phyloP scores from a whole-genome alignment of 2,888 invertebrate genomes.

The Apotomis capreana region DNA sequence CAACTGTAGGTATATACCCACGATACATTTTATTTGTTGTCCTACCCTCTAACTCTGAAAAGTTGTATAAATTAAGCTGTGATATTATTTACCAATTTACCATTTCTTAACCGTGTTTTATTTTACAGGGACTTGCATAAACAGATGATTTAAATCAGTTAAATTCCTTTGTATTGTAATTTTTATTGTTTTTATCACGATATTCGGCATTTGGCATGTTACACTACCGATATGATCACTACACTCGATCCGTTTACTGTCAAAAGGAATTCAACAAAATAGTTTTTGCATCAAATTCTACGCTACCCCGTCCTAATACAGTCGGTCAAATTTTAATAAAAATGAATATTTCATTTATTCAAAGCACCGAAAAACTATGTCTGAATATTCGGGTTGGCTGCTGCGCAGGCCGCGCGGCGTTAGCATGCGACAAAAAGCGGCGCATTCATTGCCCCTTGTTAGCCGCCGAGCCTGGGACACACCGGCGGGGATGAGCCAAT shows the following conservation, averaged over 20 bases:
- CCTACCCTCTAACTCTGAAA: too few relatives aligned
- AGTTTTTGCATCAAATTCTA: constrained; percentile 31
- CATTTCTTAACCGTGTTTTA: too few relatives aligned
- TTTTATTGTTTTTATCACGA: neutral
- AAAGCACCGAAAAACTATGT: constrained; percentile 62
- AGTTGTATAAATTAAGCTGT: too few relatives aligned
- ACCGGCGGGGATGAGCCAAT: constrained; percentile 16
- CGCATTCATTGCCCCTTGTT: constrained; percentile 59
- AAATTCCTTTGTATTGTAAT: neutral
- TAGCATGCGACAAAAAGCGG: constrained; percentile 62
- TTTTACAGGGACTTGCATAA: neutral
- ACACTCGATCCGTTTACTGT: constrained; percentile 16
- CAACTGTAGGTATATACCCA: too few relatives aligned
- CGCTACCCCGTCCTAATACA: constrained; percentile 36
- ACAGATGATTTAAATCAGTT: neutral
- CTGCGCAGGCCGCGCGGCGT: constrained; percentile 50
- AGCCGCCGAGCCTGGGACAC: constrained; percentile 41
- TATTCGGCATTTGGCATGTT: neutral
- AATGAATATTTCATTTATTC: constrained; percentile 76
- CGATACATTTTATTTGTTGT: too few relatives aligned
- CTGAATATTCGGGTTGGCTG: constrained; percentile 50
- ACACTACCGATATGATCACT: constrained; percentile 12
- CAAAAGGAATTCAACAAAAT: constrained; percentile 27
- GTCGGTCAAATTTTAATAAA: constrained; percentile 45
- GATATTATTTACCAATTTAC: too few relatives aligned